Evolutionary conservation across 1,140 invertebrate species (phyloP).

Genomic region (Drosophila pallidifrons): DNA sequence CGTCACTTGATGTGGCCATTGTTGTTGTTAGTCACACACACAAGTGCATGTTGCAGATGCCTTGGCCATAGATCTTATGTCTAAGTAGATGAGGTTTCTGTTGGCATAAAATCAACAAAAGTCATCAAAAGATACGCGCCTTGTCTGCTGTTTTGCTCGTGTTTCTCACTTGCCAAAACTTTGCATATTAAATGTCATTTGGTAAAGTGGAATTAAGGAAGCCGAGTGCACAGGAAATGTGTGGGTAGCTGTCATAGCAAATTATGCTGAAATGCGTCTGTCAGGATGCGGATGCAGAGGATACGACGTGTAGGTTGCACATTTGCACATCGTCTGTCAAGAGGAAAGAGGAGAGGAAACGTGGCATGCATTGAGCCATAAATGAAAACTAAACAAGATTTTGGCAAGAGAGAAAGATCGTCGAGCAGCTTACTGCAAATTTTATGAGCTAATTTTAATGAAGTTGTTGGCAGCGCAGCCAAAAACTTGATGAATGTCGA

Average conservation of each 20-base stretch:
- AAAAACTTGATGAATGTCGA: conserved; percentile 73
- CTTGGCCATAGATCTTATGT: conserved; percentile 52
- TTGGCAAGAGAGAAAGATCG: conserved; percentile 37
- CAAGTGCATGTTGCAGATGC: conserved; percentile 51
- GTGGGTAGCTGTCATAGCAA: conserved; percentile 67
- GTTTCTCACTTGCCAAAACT: conserved; percentile 56
- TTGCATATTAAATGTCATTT: conserved; percentile 83
- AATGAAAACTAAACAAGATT: conserved; percentile 83
- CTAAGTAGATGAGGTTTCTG: conserved; percentile 33
- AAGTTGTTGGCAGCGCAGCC: conserved; percentile 58
- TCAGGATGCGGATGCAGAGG: conserved; percentile 57
- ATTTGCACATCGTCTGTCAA: conserved; percentile 50
- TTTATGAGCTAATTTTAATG: conserved; percentile 83
- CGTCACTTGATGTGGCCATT: conserved; percentile 45
- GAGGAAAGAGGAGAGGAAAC: background rate
- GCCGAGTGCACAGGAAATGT: conserved; percentile 57
- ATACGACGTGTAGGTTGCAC: conserved; percentile 59
- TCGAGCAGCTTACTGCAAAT: conserved; percentile 63
- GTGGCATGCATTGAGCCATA: conserved; percentile 70
- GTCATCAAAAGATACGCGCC: conserved; percentile 80
- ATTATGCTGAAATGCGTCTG: conserved; percentile 82
- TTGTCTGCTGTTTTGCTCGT: conserved; percentile 13
- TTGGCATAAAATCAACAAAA: conserved; percentile 79
- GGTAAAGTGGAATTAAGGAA: conserved; percentile 81
- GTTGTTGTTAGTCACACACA: conserved; percentile 27